These are phyloP conservation scores for Nasalis larvatus DNA, from an alignment of 2,113 vertebrate genomes.

Conservation along the genomic window DNA sequence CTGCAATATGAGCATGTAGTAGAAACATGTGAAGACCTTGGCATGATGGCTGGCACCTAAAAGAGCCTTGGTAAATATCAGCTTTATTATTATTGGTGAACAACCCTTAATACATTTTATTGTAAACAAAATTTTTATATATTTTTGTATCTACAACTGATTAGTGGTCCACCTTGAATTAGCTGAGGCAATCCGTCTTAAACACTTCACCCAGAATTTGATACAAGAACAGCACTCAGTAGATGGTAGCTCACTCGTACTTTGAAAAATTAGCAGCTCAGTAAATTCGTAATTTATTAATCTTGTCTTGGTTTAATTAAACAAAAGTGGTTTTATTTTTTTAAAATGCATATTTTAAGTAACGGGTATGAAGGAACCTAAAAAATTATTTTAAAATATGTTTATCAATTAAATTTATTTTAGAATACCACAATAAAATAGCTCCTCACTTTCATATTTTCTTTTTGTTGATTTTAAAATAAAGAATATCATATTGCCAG, in stretches of 20 bases:
- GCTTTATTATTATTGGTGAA: background rate
- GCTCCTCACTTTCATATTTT: background rate
- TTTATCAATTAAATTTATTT: background rate
- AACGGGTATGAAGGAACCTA: background rate
- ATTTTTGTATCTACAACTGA: background rate
- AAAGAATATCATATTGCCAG: background rate
- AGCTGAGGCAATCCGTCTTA: background rate
- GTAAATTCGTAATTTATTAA: background rate
- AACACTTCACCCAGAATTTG: fast-evolving
- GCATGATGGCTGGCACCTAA: background rate
- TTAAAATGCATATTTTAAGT: background rate
- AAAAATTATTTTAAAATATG: background rate
- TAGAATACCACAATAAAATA: background rate
- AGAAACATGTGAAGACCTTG: background rate
- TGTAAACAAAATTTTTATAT: background rate
- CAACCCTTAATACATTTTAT: background rate
- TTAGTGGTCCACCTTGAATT: background rate
- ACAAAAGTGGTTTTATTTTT: background rate
- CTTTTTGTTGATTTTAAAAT: background rate
- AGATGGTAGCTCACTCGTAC: background rate
- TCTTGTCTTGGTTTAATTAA: background rate
- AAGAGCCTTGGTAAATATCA: background rate
- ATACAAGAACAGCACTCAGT: background rate
- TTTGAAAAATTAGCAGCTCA: background rate
- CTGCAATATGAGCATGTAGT: background rate